A percentile compares a stretch with the other conserved stretches of the same genome.
Conservation (phyloP, 1,140 invertebrate genomes). For the Conopomorpha cramerella region DNA sequence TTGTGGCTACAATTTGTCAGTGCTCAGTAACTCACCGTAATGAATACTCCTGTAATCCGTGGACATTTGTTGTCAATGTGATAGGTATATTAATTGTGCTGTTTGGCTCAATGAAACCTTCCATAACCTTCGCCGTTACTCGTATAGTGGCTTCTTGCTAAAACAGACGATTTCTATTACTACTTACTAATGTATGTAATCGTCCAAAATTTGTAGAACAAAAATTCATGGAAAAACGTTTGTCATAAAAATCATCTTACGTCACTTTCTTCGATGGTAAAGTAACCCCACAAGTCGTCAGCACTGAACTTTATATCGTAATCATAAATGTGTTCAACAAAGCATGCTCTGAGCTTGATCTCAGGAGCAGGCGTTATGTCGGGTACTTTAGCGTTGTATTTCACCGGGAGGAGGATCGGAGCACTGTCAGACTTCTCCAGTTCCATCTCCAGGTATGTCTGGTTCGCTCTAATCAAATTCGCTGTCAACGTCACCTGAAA, state of each 20-base stretch:
- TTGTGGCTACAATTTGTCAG: too few species aligned
- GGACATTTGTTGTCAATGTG: conserved; percentile 23
- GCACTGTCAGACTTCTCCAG: conserved; percentile 44
- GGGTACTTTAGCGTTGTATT: conserved; percentile 37
- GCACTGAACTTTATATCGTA: conserved; percentile 22
- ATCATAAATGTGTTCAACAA: conserved; percentile 30
- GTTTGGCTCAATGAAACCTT: conserved; percentile 38
- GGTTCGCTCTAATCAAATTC: conserved; percentile 37
- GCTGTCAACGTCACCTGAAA: conserved; percentile 37
- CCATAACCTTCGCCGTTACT: conserved; percentile 23
- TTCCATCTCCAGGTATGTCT: conserved; percentile 38
- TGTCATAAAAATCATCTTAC: too few species aligned
- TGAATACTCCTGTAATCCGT: conserved; percentile 25
- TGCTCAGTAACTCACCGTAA: conserved; percentile 24
- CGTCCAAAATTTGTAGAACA: too few species aligned
- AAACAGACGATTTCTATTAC: too few species aligned
- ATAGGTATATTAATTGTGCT: conserved; percentile 24
- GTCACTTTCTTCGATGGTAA: conserved; percentile 24
- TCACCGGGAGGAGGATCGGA: conserved; percentile 33
- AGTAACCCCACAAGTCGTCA: conserved; percentile 38
- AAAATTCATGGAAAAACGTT: too few species aligned
- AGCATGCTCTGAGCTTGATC: conserved; percentile 32
- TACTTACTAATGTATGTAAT: too few species aligned
- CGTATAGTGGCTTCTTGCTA: conserved; percentile 25
- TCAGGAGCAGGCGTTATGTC: conserved; percentile 28